These are phyloP conservation scores for Drosophila quadrilineata DNA, from an alignment of 1,140 invertebrate genomes.

Conservation along the genomic window DNA sequence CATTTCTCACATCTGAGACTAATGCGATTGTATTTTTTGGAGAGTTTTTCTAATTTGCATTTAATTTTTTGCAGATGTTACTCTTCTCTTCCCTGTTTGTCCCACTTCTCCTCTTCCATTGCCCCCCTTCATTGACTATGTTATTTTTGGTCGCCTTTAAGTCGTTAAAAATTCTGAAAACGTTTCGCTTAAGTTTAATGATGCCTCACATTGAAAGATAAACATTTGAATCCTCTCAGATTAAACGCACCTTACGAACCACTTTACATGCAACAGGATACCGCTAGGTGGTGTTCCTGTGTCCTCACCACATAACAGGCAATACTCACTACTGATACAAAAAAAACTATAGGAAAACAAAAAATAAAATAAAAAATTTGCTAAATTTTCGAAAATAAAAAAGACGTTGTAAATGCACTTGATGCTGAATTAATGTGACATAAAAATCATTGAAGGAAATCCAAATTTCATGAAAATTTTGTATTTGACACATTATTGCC, in stretches of 20 bases:
- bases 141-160: constrained; percentile 56
- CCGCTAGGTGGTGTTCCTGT: constrained; percentile 17
- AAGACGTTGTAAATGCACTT: too few relatives aligned
- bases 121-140: too few relatives aligned
- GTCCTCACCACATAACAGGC: too few relatives aligned
- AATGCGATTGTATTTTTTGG: constrained; percentile 77
- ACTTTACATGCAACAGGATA: constrained; percentile 67
- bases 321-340: background rate
- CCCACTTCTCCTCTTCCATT: too few relatives aligned
- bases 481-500: too few relatives aligned
- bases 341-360: background rate
- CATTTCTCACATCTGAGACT: constrained; percentile 80
- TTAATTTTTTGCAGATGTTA: constrained; percentile 80
- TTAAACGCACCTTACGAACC: constrained; percentile 28
- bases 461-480: too few relatives aligned
- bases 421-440: too few relatives aligned
- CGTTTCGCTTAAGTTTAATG: constrained; percentile 73
- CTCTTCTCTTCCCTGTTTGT: constrained; percentile 11
- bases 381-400: too few relatives aligned
- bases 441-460: too few relatives aligned
- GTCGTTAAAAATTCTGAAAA: constrained; percentile 67
- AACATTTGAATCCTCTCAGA: constrained; percentile 48
- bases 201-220: constrained; percentile 67
- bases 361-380: too few relatives aligned
- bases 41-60: constrained; percentile 78